These are phyloP conservation scores for Goniozus legneri DNA, from an alignment of 1,140 invertebrate species.

Conservation along the genomic window DNA sequence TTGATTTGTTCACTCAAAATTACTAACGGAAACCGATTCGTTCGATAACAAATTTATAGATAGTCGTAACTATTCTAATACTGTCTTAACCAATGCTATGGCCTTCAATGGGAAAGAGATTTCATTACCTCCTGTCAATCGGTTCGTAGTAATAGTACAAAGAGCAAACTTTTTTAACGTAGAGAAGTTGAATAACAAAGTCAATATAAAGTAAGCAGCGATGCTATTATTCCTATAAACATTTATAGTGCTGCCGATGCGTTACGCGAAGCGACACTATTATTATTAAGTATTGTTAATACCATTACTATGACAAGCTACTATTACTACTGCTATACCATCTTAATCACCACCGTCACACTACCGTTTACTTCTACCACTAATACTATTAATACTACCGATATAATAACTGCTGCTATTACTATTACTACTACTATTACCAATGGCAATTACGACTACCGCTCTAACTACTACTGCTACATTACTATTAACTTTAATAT, in stretches of 20 bases:
- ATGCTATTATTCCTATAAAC: conserved; percentile 2
- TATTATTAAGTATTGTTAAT: conserved; percentile 4
- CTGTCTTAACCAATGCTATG: background rate
- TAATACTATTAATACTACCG: conserved; percentile 24
- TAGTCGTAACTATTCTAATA: too few species aligned
- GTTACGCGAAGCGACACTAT: background rate
- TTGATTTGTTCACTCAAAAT: too few species aligned
- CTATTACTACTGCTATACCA: conserved; percentile 1
- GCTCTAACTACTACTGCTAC: conserved; percentile 6
- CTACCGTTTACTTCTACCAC: conserved; percentile 18
- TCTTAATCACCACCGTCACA: background rate
- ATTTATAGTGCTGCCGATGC: background rate
- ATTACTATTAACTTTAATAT: background rate
- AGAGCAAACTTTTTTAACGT: background rate
- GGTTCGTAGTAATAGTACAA: conserved; percentile 21
- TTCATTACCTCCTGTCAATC: conserved; percentile 9
- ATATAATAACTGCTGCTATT: conserved; percentile 11
- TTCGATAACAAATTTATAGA: too few species aligned
- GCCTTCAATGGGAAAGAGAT: conserved; percentile 6
- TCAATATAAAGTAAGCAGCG: conserved; percentile 5
- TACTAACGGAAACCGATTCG: too few species aligned
- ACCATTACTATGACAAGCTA: conserved; percentile 1
- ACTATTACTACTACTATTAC: conserved; percentile 18
- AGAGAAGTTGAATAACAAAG: background rate
- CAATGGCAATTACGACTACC: conserved; percentile 16